These are phyloP conservation scores for Lysiphlebus fabarum DNA, from an alignment of 1,140 invertebrate genomes.

Conservation along the genomic window DNA sequence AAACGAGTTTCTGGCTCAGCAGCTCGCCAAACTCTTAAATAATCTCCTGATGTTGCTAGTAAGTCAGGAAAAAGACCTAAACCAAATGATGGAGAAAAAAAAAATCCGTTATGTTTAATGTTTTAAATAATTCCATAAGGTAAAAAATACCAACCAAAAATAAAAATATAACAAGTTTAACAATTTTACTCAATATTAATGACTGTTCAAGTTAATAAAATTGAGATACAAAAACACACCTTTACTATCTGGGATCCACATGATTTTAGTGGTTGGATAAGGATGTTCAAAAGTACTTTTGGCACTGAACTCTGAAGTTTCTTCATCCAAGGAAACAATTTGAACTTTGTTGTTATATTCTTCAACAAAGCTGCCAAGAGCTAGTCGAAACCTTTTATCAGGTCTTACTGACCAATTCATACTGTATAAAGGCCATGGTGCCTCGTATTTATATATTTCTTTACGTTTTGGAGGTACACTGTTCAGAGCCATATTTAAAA, in stretches of 20 bases:
- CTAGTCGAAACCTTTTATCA: slow-evolving; percentile 94
- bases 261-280: slow-evolving; percentile 98
- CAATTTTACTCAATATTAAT: no score
- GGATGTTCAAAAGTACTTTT: slow-evolving; percentile 99
- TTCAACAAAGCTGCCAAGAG: slow-evolving; percentile 97
- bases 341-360: slow-evolving; percentile 99
- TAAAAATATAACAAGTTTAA: no score
- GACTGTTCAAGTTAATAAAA: no score
- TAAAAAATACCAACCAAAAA: neutral
- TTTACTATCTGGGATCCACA: slow-evolving; percentile 99
- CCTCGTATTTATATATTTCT: slow-evolving; percentile 92
- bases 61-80: slow-evolving; percentile 49
- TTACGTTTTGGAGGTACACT: slow-evolving; percentile 61
- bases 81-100: slow-evolving; percentile 17
- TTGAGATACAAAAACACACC: slow-evolving; percentile 58
- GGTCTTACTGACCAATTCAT: slow-evolving; percentile 99
- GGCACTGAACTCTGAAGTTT: slow-evolving; percentile 94
- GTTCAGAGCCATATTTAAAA: slow-evolving; percentile 51
- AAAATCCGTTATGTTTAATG: neutral
- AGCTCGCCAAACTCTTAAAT: slow-evolving; percentile 93
- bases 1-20: slow-evolving; percentile 88
- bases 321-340: slow-evolving; percentile 97
- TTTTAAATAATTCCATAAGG: neutral
- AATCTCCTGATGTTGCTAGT: slow-evolving; percentile 82
- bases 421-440: slow-evolving; percentile 96